phyloP scores from a whole-genome alignment of 1,140 invertebrate genomes.

The Berghia stephanieae region DNA sequence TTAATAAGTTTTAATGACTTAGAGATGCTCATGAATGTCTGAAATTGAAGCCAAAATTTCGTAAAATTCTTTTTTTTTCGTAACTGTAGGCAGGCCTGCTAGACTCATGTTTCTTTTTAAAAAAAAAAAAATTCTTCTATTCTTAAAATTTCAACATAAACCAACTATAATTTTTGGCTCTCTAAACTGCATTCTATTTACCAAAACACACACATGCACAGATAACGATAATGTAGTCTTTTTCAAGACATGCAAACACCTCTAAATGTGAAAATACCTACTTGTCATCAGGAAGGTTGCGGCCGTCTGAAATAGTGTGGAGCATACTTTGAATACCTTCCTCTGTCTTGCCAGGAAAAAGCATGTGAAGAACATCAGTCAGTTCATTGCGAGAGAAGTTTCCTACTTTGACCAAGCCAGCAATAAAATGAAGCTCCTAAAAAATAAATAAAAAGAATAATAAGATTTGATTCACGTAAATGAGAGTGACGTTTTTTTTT shows the following conservation, averaged over 20 bases:
- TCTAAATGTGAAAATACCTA: not conserved
- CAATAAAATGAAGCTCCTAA: conserved; percentile 56
- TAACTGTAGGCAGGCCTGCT: no score
- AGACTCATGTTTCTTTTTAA: no score
- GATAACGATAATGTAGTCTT: not conserved
- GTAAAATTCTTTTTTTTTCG: no score
- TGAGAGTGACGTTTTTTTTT: no score
- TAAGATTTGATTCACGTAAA: no score
- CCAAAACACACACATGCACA: not conserved
- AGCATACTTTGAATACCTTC: conserved; percentile 45
- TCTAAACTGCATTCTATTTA: not conserved
- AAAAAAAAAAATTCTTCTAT: no score
- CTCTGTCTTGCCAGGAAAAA: conserved; percentile 50
- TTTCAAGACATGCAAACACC: not conserved
- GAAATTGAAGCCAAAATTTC: no score
- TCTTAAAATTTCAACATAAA: not conserved
- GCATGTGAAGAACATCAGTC: conserved; percentile 46
- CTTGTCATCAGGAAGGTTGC: not conserved
- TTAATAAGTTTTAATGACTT: no score
- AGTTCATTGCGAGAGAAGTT: conserved; percentile 48
- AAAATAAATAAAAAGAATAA: not conserved
- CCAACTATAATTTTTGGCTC: not conserved
- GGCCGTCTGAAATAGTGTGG: conserved; percentile 35
- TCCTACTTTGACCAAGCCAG: conserved; percentile 51
- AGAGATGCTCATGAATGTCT: no score